Base-by-base conservation (phyloP, 2,113 vertebrate species). In the Platycercus adscitus region DNA sequence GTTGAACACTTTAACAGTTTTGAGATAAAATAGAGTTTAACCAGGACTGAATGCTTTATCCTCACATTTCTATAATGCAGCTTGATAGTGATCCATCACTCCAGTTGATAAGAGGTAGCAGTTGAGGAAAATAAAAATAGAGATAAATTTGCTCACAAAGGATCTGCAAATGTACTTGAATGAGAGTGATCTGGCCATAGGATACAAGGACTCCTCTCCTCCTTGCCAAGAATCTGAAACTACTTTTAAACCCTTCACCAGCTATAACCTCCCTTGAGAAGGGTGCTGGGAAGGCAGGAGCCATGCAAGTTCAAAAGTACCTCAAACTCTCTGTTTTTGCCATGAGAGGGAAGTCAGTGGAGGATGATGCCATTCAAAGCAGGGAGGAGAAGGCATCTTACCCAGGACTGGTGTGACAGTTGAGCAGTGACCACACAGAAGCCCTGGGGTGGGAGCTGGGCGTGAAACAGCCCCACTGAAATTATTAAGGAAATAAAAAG, bases 11-110 rank as follows among this genome's bases (percentile, higher is more conserved):
- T 92, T 93, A 88, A 94, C 88, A 58, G 56, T 88, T 86, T 83
- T 83, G 90, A 81, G 88, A 89, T 80, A 96, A 96, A 97, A 93
- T 25, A 65, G 55, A 83, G 20, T 96, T 95, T 88, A 95, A 71
- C 23, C 28, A 81, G 52, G 18, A 8, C 61, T 82, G 11, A 41
- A 55, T 80, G 52, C n/a, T 97, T 95, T 95, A 87, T 79, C 61
- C 85, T 56, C 63, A 69, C 17, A 60, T 94, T 96, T 96, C 91
- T 89, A 49, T 69, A 88, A 71, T 44, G 50, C 31, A 78, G 35
- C 63, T 93, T 95, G 90, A 76, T 96, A 84, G 95, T 93, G 90
- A 90, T 71, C 50, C 65, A 37, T 95, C 24, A 18, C 37, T 88
- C 39, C 53, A 39, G 20, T 19, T 96, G 86, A 88, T 80, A 56